Evolutionary conservation across 1,140 invertebrate genomes (phyloP).

Genomic region (Euura saliciscinereae): DNA sequence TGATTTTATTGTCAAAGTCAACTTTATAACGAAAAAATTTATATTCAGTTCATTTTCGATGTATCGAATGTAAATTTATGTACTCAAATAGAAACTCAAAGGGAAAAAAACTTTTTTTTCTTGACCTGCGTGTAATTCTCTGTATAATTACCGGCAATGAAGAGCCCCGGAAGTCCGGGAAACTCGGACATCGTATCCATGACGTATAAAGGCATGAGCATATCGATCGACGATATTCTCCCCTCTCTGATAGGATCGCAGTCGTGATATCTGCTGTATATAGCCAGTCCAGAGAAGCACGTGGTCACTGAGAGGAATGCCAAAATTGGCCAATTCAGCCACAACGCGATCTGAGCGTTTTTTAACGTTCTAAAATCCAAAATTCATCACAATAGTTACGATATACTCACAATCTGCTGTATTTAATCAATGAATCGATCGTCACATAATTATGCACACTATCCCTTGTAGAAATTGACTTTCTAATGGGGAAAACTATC

Average conservation of each 20-base stretch:
- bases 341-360: conserved; percentile 68
- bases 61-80: too few relatives aligned
- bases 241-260: conserved; percentile 74
- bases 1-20: too few relatives aligned
- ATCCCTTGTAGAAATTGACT: too few relatives aligned
- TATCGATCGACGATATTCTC: conserved; percentile 62
- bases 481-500: neutral
- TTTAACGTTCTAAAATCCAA: conserved; percentile 58
- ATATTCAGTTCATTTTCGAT: conserved; percentile 1
- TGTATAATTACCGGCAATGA: conserved; percentile 67
- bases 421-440: neutral
- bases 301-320: conserved; percentile 71
- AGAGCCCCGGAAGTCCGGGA: conserved; percentile 79
- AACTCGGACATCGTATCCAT: conserved; percentile 73
- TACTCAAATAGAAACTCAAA: neutral
- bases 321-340: conserved; percentile 75
- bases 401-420: neutral
- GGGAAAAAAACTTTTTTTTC: too few relatives aligned
- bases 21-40: too few relatives aligned
- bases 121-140: neutral
- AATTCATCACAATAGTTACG: conserved; percentile 12
- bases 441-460: too few relatives aligned
- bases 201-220: conserved; percentile 79
- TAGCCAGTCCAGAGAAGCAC: conserved; percentile 78
- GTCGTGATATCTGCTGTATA: conserved; percentile 75